These are phyloP conservation scores for Gopherus evgoodei DNA, from an alignment of 2,113 vertebrate genomes.

Conservation along the genomic window DNA sequence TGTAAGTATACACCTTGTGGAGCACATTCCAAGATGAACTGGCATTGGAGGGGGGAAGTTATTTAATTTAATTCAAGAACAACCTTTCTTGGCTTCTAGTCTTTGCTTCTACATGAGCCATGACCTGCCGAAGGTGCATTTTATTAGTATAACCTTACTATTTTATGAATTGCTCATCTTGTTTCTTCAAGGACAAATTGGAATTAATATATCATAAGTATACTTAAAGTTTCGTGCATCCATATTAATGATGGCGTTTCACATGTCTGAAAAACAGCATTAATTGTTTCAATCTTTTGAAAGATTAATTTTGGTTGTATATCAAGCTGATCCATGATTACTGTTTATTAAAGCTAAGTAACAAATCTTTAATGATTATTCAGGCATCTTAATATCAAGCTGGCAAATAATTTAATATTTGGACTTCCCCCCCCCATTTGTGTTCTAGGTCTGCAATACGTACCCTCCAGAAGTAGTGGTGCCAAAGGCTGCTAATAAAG, in stretches of 20 bases:
- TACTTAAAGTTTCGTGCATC: neutral
- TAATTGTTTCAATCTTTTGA: neutral
- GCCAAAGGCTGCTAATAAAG: slow-evolving; percentile 76
- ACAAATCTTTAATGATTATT: neutral
- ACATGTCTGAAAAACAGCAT: neutral
- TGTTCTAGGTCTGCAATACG: slow-evolving; percentile 81
- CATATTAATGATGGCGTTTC: neutral
- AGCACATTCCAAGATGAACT: neutral
- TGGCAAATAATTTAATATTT: neutral
- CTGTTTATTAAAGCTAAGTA: neutral
- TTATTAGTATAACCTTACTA: neutral
- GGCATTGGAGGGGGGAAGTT: neutral
- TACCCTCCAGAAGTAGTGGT: slow-evolving; percentile 82
- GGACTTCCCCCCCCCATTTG: fast-evolving
- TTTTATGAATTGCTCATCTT: neutral
- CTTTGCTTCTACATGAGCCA: neutral
- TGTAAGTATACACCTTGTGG: neutral
- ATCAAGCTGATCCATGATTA: fast-evolving
- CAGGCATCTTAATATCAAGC: neutral
- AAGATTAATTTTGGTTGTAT: fast-evolving
- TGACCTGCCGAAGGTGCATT: neutral
- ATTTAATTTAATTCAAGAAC: neutral
- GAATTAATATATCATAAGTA: neutral
- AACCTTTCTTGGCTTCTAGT: neutral
- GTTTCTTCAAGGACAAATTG: neutral